A percentile compares a stretch with the other conserved stretches of the same genome.
Evolutionary conservation across 2,888 invertebrate species (phyloP).

Genomic region (Apodemia mormo): DNA sequence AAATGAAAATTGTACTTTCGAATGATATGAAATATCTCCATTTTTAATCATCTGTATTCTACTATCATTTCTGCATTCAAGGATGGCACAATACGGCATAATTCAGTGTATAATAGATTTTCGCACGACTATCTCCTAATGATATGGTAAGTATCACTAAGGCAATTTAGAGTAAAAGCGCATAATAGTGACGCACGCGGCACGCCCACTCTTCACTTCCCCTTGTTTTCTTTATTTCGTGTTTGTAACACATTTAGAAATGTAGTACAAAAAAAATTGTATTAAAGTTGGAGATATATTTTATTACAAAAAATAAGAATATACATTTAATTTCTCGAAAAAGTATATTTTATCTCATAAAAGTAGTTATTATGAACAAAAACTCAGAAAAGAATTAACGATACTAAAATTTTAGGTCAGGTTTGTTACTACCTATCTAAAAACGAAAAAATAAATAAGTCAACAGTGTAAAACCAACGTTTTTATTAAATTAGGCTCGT

Average conservation of each 20-base stretch:
- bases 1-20: too few relatives aligned
- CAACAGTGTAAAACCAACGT: neutral
- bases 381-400: neutral
- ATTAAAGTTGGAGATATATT: constrained; percentile 1
- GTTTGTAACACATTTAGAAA: constrained; percentile 9
- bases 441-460: neutral
- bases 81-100: too few relatives aligned
- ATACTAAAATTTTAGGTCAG: neutral
- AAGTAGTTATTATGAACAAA: neutral
- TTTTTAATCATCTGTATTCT: too few relatives aligned
- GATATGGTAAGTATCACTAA: too few relatives aligned
- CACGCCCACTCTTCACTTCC: too few relatives aligned
- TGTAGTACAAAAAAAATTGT: constrained; percentile 4
- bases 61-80: too few relatives aligned
- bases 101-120: too few relatives aligned
- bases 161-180: too few relatives aligned
- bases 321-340: neutral
- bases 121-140: too few relatives aligned
- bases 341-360: neutral
- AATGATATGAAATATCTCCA: too few relatives aligned
- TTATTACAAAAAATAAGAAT: constrained; percentile 8
- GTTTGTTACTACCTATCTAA: neutral
- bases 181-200: too few relatives aligned
- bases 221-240: too few relatives aligned
- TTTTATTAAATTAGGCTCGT: constrained; percentile 2